These are phyloP conservation scores for Trichoplusia ni DNA, from an alignment of 1,140 invertebrate genomes.

Conservation along the genomic window DNA sequence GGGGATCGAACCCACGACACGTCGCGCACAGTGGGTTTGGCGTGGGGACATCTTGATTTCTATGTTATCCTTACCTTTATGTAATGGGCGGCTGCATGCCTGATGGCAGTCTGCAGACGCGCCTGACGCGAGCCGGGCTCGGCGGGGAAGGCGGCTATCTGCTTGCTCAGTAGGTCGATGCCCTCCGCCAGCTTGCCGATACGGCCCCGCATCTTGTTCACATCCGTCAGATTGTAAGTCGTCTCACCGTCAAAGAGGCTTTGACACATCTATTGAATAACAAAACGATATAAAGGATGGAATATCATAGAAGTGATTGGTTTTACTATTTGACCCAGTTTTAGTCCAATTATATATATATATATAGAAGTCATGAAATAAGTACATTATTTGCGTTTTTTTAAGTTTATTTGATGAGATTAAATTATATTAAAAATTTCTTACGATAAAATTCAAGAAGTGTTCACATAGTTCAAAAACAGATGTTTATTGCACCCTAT, in stretches of 20 bases:
- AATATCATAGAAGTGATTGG: no score
- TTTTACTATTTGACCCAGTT: no score
- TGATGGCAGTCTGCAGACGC: conserved; percentile 83
- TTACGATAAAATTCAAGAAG: no score
- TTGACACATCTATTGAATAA: conserved; percentile 86
- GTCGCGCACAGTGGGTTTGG: no score
- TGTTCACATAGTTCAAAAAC: no score
- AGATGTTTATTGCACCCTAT: no score
- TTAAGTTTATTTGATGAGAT: neutral
- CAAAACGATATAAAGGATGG: no score
- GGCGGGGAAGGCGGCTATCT: conserved; percentile 86
- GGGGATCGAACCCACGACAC: no score
- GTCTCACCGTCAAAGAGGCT: conserved; percentile 91
- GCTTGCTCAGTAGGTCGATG: conserved; percentile 92
- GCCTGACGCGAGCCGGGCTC: conserved; percentile 83
- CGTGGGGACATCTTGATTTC: neutral
- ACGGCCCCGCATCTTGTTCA: conserved; percentile 90
- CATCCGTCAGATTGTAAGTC: conserved; percentile 91
- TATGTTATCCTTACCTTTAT: conserved; percentile 83
- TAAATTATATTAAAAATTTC: neutral
- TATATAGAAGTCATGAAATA: no score
- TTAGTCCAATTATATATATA: no score
- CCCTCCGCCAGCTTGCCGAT: conserved; percentile 93
- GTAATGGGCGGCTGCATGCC: conserved; percentile 83
- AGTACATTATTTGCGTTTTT: neutral